Base-by-base conservation (phyloP, 2,113 vertebrate species). In the Platysternon megacephalum region DNA sequence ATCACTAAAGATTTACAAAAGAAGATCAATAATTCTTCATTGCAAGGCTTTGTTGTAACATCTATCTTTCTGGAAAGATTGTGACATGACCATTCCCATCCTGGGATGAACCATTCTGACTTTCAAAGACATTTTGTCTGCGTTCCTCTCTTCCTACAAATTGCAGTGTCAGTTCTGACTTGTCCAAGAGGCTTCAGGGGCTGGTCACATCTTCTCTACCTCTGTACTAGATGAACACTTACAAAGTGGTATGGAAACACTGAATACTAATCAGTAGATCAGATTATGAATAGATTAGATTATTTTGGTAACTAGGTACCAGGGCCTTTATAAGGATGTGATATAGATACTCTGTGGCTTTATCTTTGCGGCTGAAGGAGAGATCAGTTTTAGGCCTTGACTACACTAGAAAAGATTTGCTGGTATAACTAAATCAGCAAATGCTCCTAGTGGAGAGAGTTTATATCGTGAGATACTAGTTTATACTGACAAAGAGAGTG, bases 71-170 rank as follows among this genome's bases (percentile, higher is more conserved):
- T 92, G 79, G 86, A 89, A 91, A 26, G 3, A 56, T 74, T 91
- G 19, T 88, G n/a, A 92, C 24, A 85, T 10, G 58, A 91, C 39
- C 95, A 97, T 96, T 96, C 94, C 95, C 97, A 93, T 86, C 35
- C 46, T 81, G 90, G 74, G 52, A 74, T 79, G 92, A 72, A 21
- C 65, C 65, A 72, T 32, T 72, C 19, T 22, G 39, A 78, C 72
- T 44, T 44, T 46, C 74, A 10, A 78, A 46, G 74, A 68, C 8
- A 39, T 68, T 76, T 76, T 28, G 24, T 28, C 11, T 39, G 22
- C 6, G 22, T 42, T 13, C 11, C 5, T 26, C 74, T 76, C 42
- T 46, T 44, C 42, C 74, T 44, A 44, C 42, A 76, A 76, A 46
- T 28, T 76, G 74, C 42, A 42, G 39, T 24, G 74, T 76, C 74